Evolutionary conservation across 2,888 invertebrate genomes (phyloP).

Genomic region (Zygogramma bicolorata): DNA sequence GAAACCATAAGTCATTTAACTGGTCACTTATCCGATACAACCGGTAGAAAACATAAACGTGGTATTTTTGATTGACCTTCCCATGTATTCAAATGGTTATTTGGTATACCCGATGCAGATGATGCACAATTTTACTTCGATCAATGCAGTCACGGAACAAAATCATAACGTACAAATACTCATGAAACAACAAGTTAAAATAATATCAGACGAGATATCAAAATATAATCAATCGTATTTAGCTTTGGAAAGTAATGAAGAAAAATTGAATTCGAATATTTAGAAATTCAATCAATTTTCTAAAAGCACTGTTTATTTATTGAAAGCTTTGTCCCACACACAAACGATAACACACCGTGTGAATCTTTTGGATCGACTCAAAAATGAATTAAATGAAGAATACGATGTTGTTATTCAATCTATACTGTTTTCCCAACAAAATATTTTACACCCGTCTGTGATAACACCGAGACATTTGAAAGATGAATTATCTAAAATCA

Average conservation of each 20-base stretch:
- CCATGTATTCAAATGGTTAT: slow-evolving; percentile 42
- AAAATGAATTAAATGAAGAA: slow-evolving; percentile 38
- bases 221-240: slow-evolving; percentile 45
- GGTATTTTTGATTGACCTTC: slow-evolving; percentile 36
- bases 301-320: slow-evolving; percentile 8
- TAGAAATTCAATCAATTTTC: slow-evolving; percentile 38
- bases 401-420: slow-evolving; percentile 35
- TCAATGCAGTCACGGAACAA: slow-evolving; percentile 32
- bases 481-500: slow-evolving; percentile 12
- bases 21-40: no score
- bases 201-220: slow-evolving; percentile 45
- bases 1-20: no score
- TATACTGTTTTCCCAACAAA: slow-evolving; percentile 44
- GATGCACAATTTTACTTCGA: slow-evolving; percentile 44
- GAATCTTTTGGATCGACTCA: slow-evolving; percentile 37
- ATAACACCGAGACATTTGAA: slow-evolving; percentile 35
- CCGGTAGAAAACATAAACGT: slow-evolving; percentile 20
- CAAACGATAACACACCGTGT: slow-evolving; percentile 40
- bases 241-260: slow-evolving; percentile 39
- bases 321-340: slow-evolving; percentile 14
- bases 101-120: slow-evolving; percentile 43
- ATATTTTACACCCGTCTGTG: slow-evolving; percentile 40
- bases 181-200: slow-evolving; percentile 47
- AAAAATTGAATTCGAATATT: slow-evolving; percentile 39
- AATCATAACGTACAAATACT: slow-evolving; percentile 40